phyloP scores from a whole-genome alignment of 2,797 vertebrate species.

The Anguilla marmorata region DNA sequence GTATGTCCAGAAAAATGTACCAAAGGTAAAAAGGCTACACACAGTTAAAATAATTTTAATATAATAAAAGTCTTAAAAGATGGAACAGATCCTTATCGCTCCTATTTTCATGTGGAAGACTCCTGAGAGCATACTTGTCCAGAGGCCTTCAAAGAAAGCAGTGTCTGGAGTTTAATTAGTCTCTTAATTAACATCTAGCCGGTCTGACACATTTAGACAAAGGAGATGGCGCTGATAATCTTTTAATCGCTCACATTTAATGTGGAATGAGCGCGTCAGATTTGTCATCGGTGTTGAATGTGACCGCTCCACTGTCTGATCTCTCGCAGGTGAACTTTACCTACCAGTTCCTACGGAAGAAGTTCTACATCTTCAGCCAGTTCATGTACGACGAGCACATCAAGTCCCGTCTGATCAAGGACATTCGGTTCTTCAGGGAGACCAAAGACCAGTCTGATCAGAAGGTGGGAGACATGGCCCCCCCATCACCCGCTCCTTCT shows the following conservation, averaged over 20 bases:
- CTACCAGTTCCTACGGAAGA: constrained; percentile 97
- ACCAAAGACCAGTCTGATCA: constrained; percentile 97
- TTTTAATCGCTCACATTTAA: neutral
- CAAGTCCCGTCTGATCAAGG: constrained; percentile 97
- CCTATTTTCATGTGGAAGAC: neutral
- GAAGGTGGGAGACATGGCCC: constrained; percentile 74
- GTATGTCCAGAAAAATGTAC: neutral
- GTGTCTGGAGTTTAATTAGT: neutral
- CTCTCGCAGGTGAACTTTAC: constrained; percentile 91
- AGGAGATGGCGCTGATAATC: neutral
- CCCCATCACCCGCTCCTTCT: neutral
- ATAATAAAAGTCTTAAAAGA: neutral
- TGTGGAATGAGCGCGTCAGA: neutral
- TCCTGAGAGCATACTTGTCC: neutral
- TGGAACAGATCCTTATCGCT: neutral
- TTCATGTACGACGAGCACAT: constrained; percentile 99
- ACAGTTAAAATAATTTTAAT: neutral
- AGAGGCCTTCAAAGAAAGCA: neutral
- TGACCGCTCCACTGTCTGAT: neutral
- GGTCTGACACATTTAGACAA: neutral
- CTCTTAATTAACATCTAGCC: neutral
- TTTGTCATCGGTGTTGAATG: neutral
- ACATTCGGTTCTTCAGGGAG: constrained; percentile 97
- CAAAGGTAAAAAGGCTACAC: neutral
- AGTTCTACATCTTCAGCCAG: constrained; percentile 99